Evolutionary conservation across 2,888 invertebrate genomes (phyloP), one percentile per base, ranked within the genome.

Genomic region (Hydriomena furcata): DNA sequence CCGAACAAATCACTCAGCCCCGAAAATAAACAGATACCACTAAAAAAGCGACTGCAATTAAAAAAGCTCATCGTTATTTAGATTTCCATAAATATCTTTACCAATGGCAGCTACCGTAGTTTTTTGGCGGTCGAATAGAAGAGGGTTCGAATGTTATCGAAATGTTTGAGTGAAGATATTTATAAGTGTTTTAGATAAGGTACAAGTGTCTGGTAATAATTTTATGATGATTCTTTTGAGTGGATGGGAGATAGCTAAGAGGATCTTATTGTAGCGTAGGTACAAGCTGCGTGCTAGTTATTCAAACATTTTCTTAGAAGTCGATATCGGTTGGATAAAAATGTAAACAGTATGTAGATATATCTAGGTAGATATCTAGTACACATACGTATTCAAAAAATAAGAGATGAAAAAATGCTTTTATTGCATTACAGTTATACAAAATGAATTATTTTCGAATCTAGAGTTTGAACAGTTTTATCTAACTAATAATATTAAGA

Each of bases 1-100:
- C 66, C 74, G 74, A 77, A 86, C 87, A 86, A 88, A 88, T 88
- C 85, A 85, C 81, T 73, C 76, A 68, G 62, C 62, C 71, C 79
- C 82, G 65, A 78, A 87, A 87, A 89, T 90, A 89, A 87, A 86
- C 82, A 79, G 71, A 84, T 76, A 74, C 71, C 72, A 55, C 58
- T 75, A 78, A 80, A 86, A 88, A 86, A 79, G 83, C 81, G 78
- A 72, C 75, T 73, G 68, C 84, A 84, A 87, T 88, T 84, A 86
- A 87, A 90, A 87, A 81, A 73, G 62, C 53, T 70, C 66, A 63
- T 63, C 67, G 81, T 84, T 88, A 85, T 89, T 89, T 89, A 79
- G 81, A 83, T 88, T 87, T 88, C 89, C 89, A 89, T 90, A 89
- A 89, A 90, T 90, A 90, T 82, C 45, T 20, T 20, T 34, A 71